Evolutionary conservation across 1,140 invertebrate species (phyloP), one percentile per base, ranked within the genome.

Genomic region (Drosophila rufa): DNA sequence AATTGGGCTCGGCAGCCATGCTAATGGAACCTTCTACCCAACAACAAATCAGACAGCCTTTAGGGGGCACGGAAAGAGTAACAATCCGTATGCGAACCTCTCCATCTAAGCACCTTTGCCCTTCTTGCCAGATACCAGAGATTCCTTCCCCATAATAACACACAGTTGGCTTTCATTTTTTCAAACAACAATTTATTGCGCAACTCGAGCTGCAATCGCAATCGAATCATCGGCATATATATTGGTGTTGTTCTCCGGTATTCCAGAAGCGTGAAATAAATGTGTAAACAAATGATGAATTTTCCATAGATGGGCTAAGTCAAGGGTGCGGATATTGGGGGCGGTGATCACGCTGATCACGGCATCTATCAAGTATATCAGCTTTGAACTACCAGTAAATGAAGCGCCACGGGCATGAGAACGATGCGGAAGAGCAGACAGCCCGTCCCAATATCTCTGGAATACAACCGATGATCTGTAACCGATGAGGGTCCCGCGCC

Each of bases 221-320:
- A 67, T 76, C 50, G 59, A 67, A 81, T 73, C 78, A 90, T 90
- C 81, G 81, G 76, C 42, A 64, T 75, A 60, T 58, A 68, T 80
- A 51, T 48, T 36, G 43, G 30, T 55, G 46, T 73, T 40, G 47
- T 40, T 73, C 83, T 90, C 85, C 85, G 84, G 84, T 89, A 89
- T 89, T 89, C 84, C 85, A 89, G 84, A 87, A 90, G 87, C 62
- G 27, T 57, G 33, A 48, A 51, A 68, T 69, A 57, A 59, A 48
- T 59, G 61, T 79, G 67, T 70, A 40, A 59, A 67, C 17, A 78
- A 56, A 70, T 86, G 77, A 89, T 83, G 84, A 74, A 79, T 56
- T 53, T 76, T 80, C 85, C 85, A 77, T 27, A 43, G 53, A 78
- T 78, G 69, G 51, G 53, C 60, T 67, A 40, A 74, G 42, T 68